Evolutionary conservation across 2,113 vertebrate species (phyloP).

Genomic region (Siphamia tubifer): DNA sequence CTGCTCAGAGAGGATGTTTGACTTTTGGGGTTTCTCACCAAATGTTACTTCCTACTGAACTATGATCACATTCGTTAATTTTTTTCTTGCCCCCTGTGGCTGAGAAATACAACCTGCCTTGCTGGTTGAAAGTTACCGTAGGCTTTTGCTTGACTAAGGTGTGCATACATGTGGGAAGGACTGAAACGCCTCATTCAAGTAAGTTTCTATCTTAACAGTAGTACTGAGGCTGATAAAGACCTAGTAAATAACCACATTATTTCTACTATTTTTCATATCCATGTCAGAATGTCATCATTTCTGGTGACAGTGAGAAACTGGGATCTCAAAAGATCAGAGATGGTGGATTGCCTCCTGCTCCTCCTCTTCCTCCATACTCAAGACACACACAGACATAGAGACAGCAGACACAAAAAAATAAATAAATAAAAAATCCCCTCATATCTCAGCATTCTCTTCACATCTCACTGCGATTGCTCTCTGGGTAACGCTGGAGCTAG

Average conservation of each 20-base stretch:
- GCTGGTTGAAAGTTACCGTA: constrained; percentile 32
- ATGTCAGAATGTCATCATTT: constrained; percentile 27
- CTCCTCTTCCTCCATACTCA: constrained; percentile 4
- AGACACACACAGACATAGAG: constrained; percentile 12
- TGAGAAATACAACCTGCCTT: constrained; percentile 13
- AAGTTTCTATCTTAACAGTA: no score
- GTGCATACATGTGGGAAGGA: not conserved
- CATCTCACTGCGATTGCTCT: constrained; percentile 57
- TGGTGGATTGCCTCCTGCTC: constrained; percentile 6
- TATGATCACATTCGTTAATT: constrained; percentile 39
- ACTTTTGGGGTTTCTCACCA: constrained; percentile 13
- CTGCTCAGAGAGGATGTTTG: constrained; percentile 10
- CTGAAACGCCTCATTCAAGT: no score
- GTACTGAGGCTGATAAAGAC: no score
- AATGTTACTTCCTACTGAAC: constrained; percentile 27
- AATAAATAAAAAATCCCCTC: constrained; percentile 8
- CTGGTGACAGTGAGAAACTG: constrained; percentile 41
- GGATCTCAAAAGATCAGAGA: constrained; percentile 34
- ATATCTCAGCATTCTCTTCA: constrained; percentile 66
- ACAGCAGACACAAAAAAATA: not conserved
- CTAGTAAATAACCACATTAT: constrained; percentile 32
- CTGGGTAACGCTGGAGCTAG: constrained; percentile 42
- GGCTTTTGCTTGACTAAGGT: constrained; percentile 40
- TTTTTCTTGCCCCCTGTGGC: constrained; percentile 18
- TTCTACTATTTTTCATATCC: constrained; percentile 4